Evolutionary conservation across 2,888 invertebrate genomes (phyloP).

Genomic region (Phaedon cochleariae): DNA sequence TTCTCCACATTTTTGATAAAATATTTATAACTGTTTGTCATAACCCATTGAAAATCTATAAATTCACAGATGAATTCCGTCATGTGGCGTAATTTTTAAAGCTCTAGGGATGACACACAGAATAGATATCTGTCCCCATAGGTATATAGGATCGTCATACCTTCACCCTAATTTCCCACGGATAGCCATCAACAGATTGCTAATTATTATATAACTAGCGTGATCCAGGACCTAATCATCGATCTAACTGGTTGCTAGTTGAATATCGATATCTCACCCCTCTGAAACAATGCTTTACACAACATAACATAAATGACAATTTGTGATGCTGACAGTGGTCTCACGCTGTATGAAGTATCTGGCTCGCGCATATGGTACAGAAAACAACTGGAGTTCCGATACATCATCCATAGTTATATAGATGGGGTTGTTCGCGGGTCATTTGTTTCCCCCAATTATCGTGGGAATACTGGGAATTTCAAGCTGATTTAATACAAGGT

Average conservation of each 20-base stretch:
- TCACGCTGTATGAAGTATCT: constrained; percentile 18
- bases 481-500: no score
- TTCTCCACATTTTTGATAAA: no score
- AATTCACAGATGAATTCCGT: no score
- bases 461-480: no score
- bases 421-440: constrained; percentile 22
- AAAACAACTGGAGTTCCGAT: constrained; percentile 12
- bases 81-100: no score
- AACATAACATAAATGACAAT: constrained; percentile 14
- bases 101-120: no score
- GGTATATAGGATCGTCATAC: background rate
- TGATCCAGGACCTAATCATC: constrained; percentile 24
- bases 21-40: no score
- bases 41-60: no score
- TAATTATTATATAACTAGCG: constrained; percentile 34
- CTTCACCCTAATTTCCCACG: constrained; percentile 35
- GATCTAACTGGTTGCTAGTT: constrained; percentile 15
- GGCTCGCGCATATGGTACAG: constrained; percentile 24
- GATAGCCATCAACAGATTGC: constrained; percentile 35
- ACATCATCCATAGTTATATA: constrained; percentile 22
- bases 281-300: background rate
- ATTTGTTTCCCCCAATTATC: constrained; percentile 23
- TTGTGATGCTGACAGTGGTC: constrained; percentile 13
- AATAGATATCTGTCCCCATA: no score
- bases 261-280: constrained; percentile 19